Base-by-base conservation (phyloP, 2,888 invertebrate genomes). In the Empis livida region DNA sequence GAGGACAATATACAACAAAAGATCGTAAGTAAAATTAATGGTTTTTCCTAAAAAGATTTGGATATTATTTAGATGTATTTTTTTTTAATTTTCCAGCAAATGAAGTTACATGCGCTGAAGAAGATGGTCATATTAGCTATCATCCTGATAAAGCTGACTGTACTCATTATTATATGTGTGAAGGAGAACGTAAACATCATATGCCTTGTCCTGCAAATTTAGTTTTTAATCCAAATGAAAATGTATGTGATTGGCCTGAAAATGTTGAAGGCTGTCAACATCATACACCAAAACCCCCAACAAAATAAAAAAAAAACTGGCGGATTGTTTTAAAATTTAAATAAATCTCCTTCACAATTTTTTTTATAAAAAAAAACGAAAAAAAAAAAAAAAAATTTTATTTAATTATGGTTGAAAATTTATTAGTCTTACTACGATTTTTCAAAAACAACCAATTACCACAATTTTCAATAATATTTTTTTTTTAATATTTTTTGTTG, bases 171-270 rank as follows among this genome's bases (percentile, higher is more conserved):
- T 93, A 88, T 73, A 92, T 93, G 92, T 94, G 93, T 63, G 92
- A 93, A 71, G 93, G 93, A 31, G 92, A 92, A 64, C 77, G 92
- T 46, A 91, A 91, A 64, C 93, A 93, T 63, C 93, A 93, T 72
- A 93, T 93, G 93, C 92, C 93, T 42, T 94, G 92, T 64, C 93
- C 93, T 9, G 79, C 82, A 44, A 90, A 93, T 70, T 76, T 94
- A 51, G 93, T 93, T 13, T 94, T 93, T 71, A 93, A 94, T 67
- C 82, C 82, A 38, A 87, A 89, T 59, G 89, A 93, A 63, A 92
- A 90, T 62, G 93, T 94, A 10, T 94, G 93, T 65, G 94, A 94
- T 71, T 93, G 93, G 93, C 91, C 92, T 1, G 92, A 92, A 62
- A 93, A 92, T 61, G 93, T 93, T 1, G 90, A 89, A 64, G 86